Evolutionary conservation across 2,888 invertebrate genomes (phyloP).

Genomic region (Cephonodes hylas): DNA sequence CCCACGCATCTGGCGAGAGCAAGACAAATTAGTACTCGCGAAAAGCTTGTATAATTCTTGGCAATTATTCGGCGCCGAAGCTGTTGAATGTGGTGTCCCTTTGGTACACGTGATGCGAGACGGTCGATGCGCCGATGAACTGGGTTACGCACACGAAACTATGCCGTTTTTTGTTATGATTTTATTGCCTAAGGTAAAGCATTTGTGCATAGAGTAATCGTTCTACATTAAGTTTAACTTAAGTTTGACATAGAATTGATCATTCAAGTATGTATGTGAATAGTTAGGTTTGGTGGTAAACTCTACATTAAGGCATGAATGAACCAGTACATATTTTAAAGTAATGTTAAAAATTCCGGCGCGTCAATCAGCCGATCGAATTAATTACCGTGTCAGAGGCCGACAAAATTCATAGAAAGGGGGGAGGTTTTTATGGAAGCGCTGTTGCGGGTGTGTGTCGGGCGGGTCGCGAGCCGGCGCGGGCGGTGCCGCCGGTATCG

Average conservation of each 20-base stretch:
- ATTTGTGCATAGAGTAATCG: neutral
- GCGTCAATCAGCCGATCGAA: neutral
- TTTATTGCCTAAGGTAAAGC: neutral
- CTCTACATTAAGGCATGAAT: neutral
- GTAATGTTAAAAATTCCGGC: neutral
- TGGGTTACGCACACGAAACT: slow-evolving; percentile 53
- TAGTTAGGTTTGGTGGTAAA: no score
- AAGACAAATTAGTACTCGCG: neutral
- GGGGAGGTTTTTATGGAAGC: neutral
- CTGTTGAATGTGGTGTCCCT: neutral
- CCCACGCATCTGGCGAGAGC: slow-evolving; percentile 21
- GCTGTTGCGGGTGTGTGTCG: neutral
- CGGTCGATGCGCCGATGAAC: slow-evolving; percentile 40
- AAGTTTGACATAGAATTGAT: no score
- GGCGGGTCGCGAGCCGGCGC: neutral
- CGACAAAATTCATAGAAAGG: neutral
- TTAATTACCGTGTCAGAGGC: neutral
- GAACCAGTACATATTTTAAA: neutral
- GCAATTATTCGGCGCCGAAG: slow-evolving; percentile 36
- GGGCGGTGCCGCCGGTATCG: neutral
- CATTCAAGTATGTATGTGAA: no score
- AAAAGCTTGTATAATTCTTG: slow-evolving; percentile 18
- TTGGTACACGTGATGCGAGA: slow-evolving; percentile 27
- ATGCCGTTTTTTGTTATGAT: neutral
- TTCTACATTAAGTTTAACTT: neutral